A percentile compares a stretch with the other conserved stretches of the same genome.
phyloP scores from a whole-genome alignment of 1,140 invertebrate genomes.

The Pygmarrhopalites habei region DNA sequence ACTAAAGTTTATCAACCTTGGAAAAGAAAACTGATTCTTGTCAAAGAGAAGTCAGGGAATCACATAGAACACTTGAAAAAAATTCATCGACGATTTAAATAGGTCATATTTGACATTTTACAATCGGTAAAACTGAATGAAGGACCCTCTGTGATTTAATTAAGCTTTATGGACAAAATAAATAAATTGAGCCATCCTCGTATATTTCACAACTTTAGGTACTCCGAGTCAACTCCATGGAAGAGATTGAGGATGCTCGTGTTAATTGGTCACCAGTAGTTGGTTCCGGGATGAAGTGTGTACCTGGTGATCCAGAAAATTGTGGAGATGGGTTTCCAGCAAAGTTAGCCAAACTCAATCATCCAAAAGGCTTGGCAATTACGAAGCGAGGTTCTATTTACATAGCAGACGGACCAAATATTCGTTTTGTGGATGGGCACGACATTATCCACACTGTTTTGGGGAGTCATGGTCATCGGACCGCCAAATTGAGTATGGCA shows the following conservation, averaged over 20 bases:
- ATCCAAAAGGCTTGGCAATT: constrained; percentile 90
- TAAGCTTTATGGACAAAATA: too few species aligned
- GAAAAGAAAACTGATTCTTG: too few species aligned
- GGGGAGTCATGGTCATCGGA: constrained; percentile 79
- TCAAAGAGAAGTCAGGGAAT: too few species aligned
- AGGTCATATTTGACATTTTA: neutral
- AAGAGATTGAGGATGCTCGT: constrained; percentile 68
- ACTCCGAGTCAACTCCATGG: constrained; percentile 62
- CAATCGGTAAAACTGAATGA: too few species aligned
- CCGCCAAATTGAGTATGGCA: constrained; percentile 8
- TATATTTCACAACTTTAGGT: constrained; percentile 49
- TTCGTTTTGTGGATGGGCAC: constrained; percentile 76
- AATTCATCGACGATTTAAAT: too few species aligned
- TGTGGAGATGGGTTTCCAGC: constrained; percentile 92
- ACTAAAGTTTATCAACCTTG: too few species aligned
- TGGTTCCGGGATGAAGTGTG: constrained; percentile 82
- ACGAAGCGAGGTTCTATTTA: constrained; percentile 86
- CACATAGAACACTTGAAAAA: too few species aligned
- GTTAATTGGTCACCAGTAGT: constrained; percentile 84
- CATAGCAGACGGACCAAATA: constrained; percentile 88
- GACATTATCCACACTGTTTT: constrained; percentile 92
- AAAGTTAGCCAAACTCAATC: constrained; percentile 77
- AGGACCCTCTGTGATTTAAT: too few species aligned
- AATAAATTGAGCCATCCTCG: too few species aligned
- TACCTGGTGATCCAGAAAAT: constrained; percentile 76